Base-by-base conservation (phyloP, 2,113 vertebrate genomes). In the Leuciscus idus region DNA sequence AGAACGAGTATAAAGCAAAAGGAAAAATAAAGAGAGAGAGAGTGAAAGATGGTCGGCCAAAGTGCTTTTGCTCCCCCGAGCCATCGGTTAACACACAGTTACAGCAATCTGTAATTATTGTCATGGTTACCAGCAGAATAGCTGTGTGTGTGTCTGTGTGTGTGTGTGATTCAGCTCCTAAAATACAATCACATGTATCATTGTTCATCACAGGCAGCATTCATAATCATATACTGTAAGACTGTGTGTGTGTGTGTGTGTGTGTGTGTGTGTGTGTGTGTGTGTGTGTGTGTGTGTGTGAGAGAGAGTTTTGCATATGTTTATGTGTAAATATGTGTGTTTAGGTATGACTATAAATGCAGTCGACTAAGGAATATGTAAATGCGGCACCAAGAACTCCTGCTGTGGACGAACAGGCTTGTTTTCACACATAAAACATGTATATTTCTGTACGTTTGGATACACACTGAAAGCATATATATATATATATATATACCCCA, bases 31-130 rank as follows among this genome's bases (percentile, higher is more conserved):
- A 81, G 39, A 10, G 83, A 86, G 83, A 86, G 57, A 75, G 78
- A 78, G 62, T 52, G 77, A 62, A 23, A 81, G 84, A 85, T 39
- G 46, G 83, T 77, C 12, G 77, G 79, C 80, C 80, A 68, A 82
- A 82, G 80, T 68, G 80, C 64, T 81, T 64, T 28, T 15, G 70
- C 73, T 79, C 85, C 83, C 83, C 43, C 1, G 70, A 87, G 88
- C 85, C 73, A 75, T 73, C 55, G 84, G 82, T 86, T 89, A 89
- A 85, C 85, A 85, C 76, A 79, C 78, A 36, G 77, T 70, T 87
- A 85, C 88, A 84, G 87, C 72, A 11, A 64, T 72, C 86, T 89
- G 81, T 89, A 86, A 86, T 86, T 89, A 88, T 88, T 90, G 61
- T 87, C 85, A 90, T 90, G 89, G 89, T 88, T 77, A 89, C 89